phyloP scores from a whole-genome alignment of 2,888 invertebrate species.

The Megastigmus dorsalis region DNA sequence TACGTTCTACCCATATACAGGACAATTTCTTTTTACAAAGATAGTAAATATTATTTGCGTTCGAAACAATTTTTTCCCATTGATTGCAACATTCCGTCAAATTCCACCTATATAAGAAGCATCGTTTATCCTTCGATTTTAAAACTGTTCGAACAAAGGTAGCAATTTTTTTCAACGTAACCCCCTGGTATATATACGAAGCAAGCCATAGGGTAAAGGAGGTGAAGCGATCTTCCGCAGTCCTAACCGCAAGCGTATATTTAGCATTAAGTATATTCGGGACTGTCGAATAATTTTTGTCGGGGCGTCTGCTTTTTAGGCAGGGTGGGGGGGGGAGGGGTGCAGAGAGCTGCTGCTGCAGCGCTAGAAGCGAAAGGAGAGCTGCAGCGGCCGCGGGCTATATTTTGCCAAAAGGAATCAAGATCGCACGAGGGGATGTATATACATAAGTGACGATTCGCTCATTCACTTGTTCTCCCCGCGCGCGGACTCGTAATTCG shows the following conservation, averaged over 20 bases:
- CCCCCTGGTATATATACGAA: neutral
- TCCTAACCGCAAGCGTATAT: constrained; percentile 24
- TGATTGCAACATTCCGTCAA: no score
- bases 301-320: neutral
- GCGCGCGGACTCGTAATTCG: constrained; percentile 40
- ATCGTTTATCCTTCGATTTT: no score
- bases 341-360: no score
- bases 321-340: neutral
- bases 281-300: constrained; percentile 23
- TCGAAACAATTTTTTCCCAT: no score
- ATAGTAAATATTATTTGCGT: no score
- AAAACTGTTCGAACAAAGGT: no score
- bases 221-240: constrained; percentile 5
- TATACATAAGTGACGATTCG: constrained; percentile 46
- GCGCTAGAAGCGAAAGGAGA: neutral
- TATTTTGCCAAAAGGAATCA: constrained; percentile 23
- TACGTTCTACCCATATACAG: no score
- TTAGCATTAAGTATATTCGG: constrained; percentile 26
- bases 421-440: constrained; percentile 35
- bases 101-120: no score
- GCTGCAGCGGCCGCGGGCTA: neutral
- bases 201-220: neutral
- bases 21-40: no score
- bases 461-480: constrained; percentile 47
- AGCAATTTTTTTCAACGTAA: no score